Percentiles rank a stretch among this genome's conserved stretches.
phyloP scores from a whole-genome alignment of 2,888 invertebrate species.

The Mallateleia sp. region DNA sequence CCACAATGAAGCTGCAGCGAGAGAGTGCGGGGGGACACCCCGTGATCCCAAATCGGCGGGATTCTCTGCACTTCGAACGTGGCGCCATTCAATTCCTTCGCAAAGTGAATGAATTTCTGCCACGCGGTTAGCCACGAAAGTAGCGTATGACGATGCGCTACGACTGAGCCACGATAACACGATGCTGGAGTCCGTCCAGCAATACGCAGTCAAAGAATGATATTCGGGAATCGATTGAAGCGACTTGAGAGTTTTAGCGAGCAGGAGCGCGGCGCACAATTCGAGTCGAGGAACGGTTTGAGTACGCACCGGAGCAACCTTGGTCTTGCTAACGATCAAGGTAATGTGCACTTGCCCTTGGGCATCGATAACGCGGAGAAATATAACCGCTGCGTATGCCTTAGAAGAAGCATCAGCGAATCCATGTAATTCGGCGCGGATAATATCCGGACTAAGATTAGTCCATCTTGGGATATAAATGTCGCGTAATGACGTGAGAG shows the following conservation, averaged over 20 bases:
- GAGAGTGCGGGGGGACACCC: too few species aligned
- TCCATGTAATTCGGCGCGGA: not conserved
- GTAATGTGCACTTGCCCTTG: not conserved
- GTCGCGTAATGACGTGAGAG: not conserved
- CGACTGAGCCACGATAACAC: not conserved
- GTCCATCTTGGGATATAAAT: not conserved
- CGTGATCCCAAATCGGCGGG: too few species aligned
- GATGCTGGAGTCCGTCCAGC: not conserved
- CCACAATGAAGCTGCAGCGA: too few species aligned
- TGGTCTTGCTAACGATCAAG: not conserved
- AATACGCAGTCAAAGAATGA: not conserved
- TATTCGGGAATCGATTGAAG: not conserved
- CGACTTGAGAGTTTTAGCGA: not conserved
- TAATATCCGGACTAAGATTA: not conserved
- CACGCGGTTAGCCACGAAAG: not conserved
- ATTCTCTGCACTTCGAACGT: too few species aligned
- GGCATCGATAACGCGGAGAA: not conserved
- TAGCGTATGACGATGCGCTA: not conserved
- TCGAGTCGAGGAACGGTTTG: not conserved
- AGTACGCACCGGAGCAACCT: not conserved
- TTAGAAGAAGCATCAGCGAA: not conserved
- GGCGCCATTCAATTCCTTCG: too few species aligned
- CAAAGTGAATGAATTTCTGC: not conserved
- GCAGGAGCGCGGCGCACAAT: not conserved
- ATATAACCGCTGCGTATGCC: not conserved